Conservation (phyloP, 2,797 vertebrate species). For the Cuniculus paca region DNA sequence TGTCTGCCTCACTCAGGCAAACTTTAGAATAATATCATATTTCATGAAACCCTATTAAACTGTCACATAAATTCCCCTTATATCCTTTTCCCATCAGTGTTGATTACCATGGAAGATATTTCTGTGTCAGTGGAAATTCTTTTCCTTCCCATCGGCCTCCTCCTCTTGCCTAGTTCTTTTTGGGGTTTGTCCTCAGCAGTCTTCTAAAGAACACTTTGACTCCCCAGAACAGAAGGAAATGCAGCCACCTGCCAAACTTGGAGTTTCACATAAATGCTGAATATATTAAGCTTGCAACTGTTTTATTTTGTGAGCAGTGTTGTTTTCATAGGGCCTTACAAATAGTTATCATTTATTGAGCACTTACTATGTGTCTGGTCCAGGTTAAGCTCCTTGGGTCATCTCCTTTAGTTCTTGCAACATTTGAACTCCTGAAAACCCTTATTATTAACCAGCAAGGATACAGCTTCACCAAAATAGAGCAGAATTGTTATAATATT, state of each 20-base stretch:
- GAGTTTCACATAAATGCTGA: background rate
- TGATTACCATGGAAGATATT: conserved; percentile 85
- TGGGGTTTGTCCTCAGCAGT: conserved; percentile 63
- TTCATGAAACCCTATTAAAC: conserved; percentile 88
- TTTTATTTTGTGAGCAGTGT: background rate
- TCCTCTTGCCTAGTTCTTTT: conserved; percentile 79
- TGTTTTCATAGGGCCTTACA: background rate
- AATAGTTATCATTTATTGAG: background rate
- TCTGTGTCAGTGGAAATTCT: conserved; percentile 85
- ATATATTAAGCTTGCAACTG: background rate
- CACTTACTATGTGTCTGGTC: background rate
- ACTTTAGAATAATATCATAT: conserved; percentile 86
- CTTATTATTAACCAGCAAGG: background rate
- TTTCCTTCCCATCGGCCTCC: conserved; percentile 76
- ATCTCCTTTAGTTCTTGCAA: background rate
- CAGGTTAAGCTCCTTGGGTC: background rate
- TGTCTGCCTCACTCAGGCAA: conserved; percentile 85
- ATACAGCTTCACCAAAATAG: background rate
- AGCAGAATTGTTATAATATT: background rate
- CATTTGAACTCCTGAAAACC: background rate
- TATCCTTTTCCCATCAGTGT: conserved; percentile 86
- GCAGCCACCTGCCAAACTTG: background rate
- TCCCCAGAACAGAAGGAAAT: conserved; percentile 31
- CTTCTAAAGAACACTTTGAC: background rate
- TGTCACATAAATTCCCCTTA: conserved; percentile 88